Conservation (phyloP, 2,888 invertebrate genomes). For the Callyntrura guangdongensis region DNA sequence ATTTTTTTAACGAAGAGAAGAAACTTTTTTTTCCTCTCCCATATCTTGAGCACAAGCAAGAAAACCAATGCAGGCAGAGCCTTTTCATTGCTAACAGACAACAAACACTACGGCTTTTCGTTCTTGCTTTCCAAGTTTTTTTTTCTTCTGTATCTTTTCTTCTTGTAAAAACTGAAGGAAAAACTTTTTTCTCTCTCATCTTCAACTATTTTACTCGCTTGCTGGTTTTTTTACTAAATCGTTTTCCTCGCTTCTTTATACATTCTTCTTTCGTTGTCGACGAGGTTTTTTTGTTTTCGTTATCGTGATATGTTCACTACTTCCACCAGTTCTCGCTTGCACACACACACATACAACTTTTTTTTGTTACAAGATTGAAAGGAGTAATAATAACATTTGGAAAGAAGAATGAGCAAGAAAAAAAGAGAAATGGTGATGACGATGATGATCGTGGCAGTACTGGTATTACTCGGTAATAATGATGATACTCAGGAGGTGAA, state of each 20-base stretch:
- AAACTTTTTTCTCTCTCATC: constrained; percentile 53
- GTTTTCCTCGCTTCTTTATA: constrained; percentile 28
- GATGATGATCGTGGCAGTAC: constrained; percentile 56
- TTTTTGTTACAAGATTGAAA: constrained; percentile 65
- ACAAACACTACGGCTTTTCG: constrained; percentile 46
- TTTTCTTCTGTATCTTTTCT: constrained; percentile 27
- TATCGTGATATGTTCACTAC: constrained; percentile 47
- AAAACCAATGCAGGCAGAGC: constrained; percentile 27
- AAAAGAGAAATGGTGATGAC: constrained; percentile 28
- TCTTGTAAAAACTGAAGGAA: constrained; percentile 46
- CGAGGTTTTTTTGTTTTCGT: neutral
- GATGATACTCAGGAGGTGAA: constrained; percentile 74
- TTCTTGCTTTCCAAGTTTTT: constrained; percentile 47
- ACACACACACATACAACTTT: constrained; percentile 26
- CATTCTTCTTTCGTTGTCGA: constrained; percentile 3
- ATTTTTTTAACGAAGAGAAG: constrained; percentile 35
- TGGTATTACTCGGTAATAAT: constrained; percentile 67
- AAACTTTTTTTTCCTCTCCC: neutral
- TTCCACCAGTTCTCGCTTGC: constrained; percentile 23
- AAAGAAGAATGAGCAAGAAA: constrained; percentile 64
- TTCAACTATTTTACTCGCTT: constrained; percentile 49
- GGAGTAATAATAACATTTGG: constrained; percentile 70
- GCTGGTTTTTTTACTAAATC: constrained; percentile 53
- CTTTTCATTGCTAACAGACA: constrained; percentile 59
- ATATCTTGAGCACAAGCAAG: neutral